phyloP scores from a whole-genome alignment of 2,888 invertebrate species.

The Timema cristinae region DNA sequence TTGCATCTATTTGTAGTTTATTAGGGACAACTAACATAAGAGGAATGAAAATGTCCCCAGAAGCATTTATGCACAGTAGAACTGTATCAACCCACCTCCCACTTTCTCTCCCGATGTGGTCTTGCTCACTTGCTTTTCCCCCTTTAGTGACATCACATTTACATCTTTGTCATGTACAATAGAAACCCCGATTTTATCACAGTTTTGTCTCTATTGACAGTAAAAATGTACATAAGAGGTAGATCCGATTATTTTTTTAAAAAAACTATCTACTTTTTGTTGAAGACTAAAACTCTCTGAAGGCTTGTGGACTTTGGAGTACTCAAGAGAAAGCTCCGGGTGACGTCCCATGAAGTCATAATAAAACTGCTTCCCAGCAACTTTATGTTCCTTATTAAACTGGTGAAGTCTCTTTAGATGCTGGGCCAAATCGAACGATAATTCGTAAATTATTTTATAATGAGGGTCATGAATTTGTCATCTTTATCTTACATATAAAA shows the following conservation, averaged over 20 bases:
- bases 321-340: not conserved
- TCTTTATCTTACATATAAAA: not conserved
- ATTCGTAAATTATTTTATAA: not conserved
- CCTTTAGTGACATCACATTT: slow-evolving; percentile 4
- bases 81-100: no score
- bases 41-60: not conserved
- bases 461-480: slow-evolving; percentile 5
- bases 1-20: slow-evolving; percentile 6
- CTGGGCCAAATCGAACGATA: not conserved
- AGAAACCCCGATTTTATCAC: slow-evolving; percentile 7
- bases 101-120: not conserved
- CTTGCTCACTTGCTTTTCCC: not conserved
- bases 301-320: not conserved
- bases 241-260: no score
- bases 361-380: slow-evolving; percentile 11
- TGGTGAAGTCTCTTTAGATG: slow-evolving; percentile 2
- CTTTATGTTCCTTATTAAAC: slow-evolving; percentile 4
- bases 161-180: slow-evolving; percentile 11
- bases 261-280: not conserved
- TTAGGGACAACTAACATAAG: not conserved
- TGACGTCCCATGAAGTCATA: slow-evolving; percentile 6
- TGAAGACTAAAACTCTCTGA: not conserved
- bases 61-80: no score
- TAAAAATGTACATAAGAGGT: no score
- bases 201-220: not conserved